These are phyloP conservation scores for Sylvilagus floridanus DNA, from an alignment of 2,797 vertebrate genomes.

Conservation along the genomic window DNA sequence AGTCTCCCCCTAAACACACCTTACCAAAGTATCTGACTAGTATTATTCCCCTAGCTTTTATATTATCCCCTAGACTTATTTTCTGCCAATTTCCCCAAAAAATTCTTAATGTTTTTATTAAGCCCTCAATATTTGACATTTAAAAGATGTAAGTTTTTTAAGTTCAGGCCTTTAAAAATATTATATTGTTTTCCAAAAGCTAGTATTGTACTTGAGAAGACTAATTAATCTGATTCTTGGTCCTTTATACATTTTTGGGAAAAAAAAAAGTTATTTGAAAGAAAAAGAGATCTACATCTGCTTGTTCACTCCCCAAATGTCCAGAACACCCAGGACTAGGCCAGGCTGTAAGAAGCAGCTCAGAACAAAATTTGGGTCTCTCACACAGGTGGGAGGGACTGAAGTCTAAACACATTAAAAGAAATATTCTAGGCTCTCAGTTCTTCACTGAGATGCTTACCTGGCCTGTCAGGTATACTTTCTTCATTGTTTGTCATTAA, in stretches of 20 bases:
- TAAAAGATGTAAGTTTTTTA: constrained; percentile 28
- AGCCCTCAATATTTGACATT: neutral
- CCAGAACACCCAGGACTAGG: no score
- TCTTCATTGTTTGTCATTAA: no score
- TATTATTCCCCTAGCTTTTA: neutral
- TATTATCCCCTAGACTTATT: neutral
- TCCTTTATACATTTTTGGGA: neutral
- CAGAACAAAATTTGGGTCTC: neutral
- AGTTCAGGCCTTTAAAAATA: neutral
- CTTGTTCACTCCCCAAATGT: neutral
- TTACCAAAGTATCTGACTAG: neutral
- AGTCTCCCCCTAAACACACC: neutral
- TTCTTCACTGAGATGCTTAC: no score
- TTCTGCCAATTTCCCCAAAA: neutral
- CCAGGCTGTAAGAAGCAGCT: no score
- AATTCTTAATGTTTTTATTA: constrained; percentile 17
- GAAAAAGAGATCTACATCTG: no score
- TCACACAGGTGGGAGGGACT: neutral
- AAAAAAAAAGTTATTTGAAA: no score
- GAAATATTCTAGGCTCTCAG: constrained; percentile 69
- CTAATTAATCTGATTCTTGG: neutral
- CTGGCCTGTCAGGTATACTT: no score
- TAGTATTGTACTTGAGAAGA: neutral
- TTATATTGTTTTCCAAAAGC: neutral
- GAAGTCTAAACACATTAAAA: constrained; percentile 75